Conservation (phyloP, 2,888 invertebrate genomes). For the Chalcosyrphus nemorum region DNA sequence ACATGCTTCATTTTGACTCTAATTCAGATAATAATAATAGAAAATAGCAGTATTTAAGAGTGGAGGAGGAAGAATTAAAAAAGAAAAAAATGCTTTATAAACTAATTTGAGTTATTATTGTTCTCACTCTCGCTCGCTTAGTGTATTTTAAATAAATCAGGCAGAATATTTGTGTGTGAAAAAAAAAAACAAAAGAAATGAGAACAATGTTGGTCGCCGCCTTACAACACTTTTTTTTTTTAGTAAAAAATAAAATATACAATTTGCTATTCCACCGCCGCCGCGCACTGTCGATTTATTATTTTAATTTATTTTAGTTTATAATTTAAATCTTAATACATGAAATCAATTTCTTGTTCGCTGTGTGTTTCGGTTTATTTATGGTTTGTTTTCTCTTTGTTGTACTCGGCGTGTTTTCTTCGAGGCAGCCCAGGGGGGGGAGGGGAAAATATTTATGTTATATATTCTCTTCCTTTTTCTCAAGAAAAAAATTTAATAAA, state of each 20-base stretch:
- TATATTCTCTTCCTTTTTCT: conserved; percentile 33
- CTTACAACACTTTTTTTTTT: background rate
- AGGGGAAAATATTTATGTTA: background rate
- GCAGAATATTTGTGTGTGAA: background rate
- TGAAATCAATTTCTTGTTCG: conserved; percentile 52
- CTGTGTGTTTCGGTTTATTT: conserved; percentile 6
- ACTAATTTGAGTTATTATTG: conserved; percentile 39
- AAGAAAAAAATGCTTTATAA: conserved; percentile 10
- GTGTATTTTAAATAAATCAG: background rate
- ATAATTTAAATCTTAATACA: conserved; percentile 27
- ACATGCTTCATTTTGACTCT: conserved; percentile 65
- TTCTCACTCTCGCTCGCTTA: conserved; percentile 17
- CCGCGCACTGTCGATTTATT: conserved; percentile 58
- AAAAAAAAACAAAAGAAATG: conserved; percentile 2
- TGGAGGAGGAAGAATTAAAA: background rate
- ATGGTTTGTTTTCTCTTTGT: conserved; percentile 3
- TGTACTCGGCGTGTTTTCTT: background rate
- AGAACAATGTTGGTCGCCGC: background rate
- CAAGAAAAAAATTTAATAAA: conserved; percentile 44
- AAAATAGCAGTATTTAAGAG: conserved; percentile 2
- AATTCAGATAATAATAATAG: conserved; percentile 62
- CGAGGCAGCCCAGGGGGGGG: conserved; percentile 32
- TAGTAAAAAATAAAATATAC: conserved; percentile 40
- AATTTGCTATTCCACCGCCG: conserved; percentile 34
- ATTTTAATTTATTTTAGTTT: background rate